A percentile compares a stretch with the other conserved stretches of the same genome.
phyloP scores from a whole-genome alignment of 1,140 invertebrate genomes.

The Calosoma granatense region DNA sequence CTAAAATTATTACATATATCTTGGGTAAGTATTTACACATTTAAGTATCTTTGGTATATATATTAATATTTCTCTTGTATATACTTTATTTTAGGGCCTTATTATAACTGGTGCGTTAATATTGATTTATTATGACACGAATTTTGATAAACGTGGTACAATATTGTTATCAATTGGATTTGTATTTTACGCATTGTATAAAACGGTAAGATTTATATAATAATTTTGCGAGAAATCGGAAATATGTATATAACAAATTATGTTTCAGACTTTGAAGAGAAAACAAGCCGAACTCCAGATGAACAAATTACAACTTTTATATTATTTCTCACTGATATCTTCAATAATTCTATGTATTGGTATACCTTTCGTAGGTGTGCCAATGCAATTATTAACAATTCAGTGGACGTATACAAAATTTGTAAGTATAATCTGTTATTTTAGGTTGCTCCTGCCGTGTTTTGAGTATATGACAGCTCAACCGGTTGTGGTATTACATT shows the following conservation, averaged over 20 bases:
- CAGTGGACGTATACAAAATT: background rate
- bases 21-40: background rate
- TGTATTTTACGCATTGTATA: background rate
- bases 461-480: too few species aligned
- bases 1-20: background rate
- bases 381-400: background rate
- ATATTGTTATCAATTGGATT: background rate
- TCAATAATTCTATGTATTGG: background rate
- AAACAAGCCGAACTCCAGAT: constrained; percentile 1
- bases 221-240: background rate
- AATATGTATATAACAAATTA: background rate
- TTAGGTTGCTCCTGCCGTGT: too few species aligned
- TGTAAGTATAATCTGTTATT: too few species aligned
- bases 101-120: background rate
- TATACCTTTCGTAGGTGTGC: background rate
- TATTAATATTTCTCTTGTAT: background rate
- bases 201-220: background rate
- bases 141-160: background rate
- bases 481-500: too few species aligned
- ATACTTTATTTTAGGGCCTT: background rate
- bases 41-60: too few species aligned
- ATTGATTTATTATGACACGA: background rate
- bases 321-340: background rate
- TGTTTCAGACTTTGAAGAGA: background rate
- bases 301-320: background rate